These are phyloP conservation scores for Grallaria varia DNA, from an alignment of 2,113 vertebrate species.

Conservation along the genomic window DNA sequence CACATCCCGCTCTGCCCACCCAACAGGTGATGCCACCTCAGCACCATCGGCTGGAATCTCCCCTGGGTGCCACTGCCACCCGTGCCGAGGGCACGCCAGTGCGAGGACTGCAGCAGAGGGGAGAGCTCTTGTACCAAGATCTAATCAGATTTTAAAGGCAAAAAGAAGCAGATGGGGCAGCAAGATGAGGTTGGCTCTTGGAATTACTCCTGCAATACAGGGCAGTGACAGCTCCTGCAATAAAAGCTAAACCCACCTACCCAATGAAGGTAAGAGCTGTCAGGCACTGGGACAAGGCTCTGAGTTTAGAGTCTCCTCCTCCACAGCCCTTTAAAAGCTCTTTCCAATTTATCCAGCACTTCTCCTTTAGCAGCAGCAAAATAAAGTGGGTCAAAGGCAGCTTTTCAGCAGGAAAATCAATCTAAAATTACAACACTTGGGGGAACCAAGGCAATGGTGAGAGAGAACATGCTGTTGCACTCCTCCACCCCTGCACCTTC, in stretches of 20 bases:
- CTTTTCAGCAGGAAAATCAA: constrained; percentile 24
- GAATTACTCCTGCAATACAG: background rate
- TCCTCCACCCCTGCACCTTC: background rate
- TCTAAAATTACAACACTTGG: constrained; percentile 6
- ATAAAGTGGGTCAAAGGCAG: constrained; percentile 49
- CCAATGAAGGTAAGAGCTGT: background rate
- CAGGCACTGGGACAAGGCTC: background rate
- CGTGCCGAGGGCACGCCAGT: background rate
- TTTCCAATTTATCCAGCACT: background rate
- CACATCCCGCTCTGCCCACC: background rate
- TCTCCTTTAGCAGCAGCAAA: background rate
- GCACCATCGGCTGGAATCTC: background rate
- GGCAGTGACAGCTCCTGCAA: background rate
- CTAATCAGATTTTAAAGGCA: background rate
- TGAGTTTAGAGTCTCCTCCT: background rate
- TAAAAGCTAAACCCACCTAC: background rate
- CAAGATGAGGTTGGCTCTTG: background rate
- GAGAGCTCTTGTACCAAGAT: background rate
- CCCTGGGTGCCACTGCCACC: background rate
- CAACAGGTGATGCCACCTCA: background rate
- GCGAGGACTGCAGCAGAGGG: accelerated
- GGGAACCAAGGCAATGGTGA: background rate
- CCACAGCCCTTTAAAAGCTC: background rate
- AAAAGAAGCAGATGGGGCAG: background rate
- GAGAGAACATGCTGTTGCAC: background rate